Base-by-base conservation (phyloP, 2,888 invertebrate genomes). In the Ectemnius lituratus region DNA sequence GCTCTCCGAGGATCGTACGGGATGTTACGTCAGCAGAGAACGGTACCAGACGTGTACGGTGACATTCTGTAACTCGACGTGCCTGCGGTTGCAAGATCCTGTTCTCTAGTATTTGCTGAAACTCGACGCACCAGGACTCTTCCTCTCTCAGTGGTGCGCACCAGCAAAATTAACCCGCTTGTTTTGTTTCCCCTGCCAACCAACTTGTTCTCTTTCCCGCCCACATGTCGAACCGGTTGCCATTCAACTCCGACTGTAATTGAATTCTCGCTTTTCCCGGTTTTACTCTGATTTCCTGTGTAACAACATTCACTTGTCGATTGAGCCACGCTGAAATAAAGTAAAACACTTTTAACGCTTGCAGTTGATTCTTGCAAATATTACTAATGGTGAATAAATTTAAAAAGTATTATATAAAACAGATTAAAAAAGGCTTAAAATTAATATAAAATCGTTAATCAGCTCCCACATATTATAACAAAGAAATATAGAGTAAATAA, bases 31-130 rank as follows among this genome's bases (percentile, higher is more conserved):
- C n/a, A 52, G 52, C n/a, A 52, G 14, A 52, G 52, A 52, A 52
- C 52, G 52, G 52, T 52, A 52, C 52, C 14, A 16, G 52, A 52
- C n/a, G 52, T 52, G 16, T 52, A 16, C 52, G 52, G 52, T 52
- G 52, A 52, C 52, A 16, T 52, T 52, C 52, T 52, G 16, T 16
- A 52, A 52, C 52, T 52, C 14, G n/a, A 14, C n/a, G 52, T 52
- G 52, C 14, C 52, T 52, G 52, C 16, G 52, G 52, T 52, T 16
- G 16, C n/a, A 52, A 14, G 52, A 52, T 52, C 52, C 52, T 52
- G 52, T 16, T 52, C 52, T 52, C 52, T 52, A 52, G 52, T 52
- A 52, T 52, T 52, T 13, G n/a, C n/a, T 52, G 52, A 52, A 52
- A 52, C 52, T 14, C 16, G 52, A 52, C 8, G 16, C 52, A 14